Evolutionary conservation across 2,797 vertebrate species (phyloP), one percentile per base, ranked within the genome.

Genomic region (Harpagifer antarcticus): DNA sequence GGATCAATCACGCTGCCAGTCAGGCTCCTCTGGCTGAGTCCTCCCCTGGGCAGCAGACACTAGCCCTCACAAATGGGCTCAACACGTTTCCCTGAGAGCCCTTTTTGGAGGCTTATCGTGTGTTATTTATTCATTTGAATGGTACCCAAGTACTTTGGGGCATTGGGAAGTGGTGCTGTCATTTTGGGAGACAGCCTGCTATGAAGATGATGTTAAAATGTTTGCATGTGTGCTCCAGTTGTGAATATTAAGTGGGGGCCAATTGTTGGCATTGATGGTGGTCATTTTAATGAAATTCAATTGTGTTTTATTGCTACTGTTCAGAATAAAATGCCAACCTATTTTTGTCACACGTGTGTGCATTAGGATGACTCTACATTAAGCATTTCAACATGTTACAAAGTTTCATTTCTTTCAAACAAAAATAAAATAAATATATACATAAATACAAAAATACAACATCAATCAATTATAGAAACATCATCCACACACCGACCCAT

Each of bases 1-100:
- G 83, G 84, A 88, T 89, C 86, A 87, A 81, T 86, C 81, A 63
- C 40, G 4, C 65, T 61, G 27, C 12, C 82, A 43, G 68, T 67
- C 66, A 20, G 72, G 47, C 60, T 61, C 33, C 58, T 73, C 69
- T n/a, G 53, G 64, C 70, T 4, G 43, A 23, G 49, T 19, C 20
- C 0, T 16, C 84, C 81, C 68, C 44, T 1, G 76, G 82, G 86
- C 12, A 19, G 56, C 62, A 59, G 59, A 84, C 76, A 81, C 87
- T 75, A 86, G 73, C 70, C 56, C 27, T 57, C 79, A 75, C 74
- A 86, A 85, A 86, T 78, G 70, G 72, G 66, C 89, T 84, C 76
- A 40, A 76, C 78, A 63, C 31, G 45, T 54, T 68, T 86, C 58
- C 37, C 52, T 78, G 59, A 81, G 75, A 87, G 86, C 70, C 55